A percentile compares a stretch with the other conserved stretches of the same genome.
Evolutionary conservation across 2,797 vertebrate species (phyloP).

Genomic region (Rhincodon typus): DNA sequence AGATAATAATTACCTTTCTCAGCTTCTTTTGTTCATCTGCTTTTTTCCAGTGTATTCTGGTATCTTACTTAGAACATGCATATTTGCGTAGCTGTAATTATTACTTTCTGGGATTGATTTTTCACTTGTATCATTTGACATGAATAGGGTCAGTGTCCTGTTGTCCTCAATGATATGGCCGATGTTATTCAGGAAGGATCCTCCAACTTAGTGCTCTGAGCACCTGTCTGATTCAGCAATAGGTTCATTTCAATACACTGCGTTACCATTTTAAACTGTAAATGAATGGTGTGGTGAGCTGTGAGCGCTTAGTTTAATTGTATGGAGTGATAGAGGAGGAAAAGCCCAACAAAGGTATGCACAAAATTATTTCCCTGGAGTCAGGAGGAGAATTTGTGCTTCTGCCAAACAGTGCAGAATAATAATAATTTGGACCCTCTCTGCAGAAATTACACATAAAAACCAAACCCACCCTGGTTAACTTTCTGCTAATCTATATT

Average conservation of each 20-base stretch:
- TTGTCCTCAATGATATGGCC: not conserved
- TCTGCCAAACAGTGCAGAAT: not conserved
- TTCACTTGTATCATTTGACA: not conserved
- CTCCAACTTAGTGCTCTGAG: not conserved
- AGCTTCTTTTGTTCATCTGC: not conserved
- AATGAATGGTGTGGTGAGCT: too few relatives aligned
- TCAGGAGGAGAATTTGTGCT: not conserved
- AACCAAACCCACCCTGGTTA: not conserved
- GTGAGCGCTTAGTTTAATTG: not conserved
- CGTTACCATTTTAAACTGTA: not conserved
- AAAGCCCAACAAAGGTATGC: not conserved
- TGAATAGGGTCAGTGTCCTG: not conserved
- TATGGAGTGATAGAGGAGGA: not conserved
- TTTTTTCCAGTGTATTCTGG: not conserved
- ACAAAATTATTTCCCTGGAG: too few relatives aligned
- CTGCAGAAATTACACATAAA: not conserved
- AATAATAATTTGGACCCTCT: not conserved
- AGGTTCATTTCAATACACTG: not conserved
- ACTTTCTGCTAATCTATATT: not conserved
- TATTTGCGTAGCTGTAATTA: not conserved
- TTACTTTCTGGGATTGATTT: not conserved
- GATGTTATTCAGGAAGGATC: not conserved
- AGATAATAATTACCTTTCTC: not conserved
- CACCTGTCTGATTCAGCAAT: not conserved
- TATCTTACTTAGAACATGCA: not conserved